These are phyloP conservation scores for Vanessa atalanta DNA, from an alignment of 1,140 invertebrate species.

Conservation along the genomic window DNA sequence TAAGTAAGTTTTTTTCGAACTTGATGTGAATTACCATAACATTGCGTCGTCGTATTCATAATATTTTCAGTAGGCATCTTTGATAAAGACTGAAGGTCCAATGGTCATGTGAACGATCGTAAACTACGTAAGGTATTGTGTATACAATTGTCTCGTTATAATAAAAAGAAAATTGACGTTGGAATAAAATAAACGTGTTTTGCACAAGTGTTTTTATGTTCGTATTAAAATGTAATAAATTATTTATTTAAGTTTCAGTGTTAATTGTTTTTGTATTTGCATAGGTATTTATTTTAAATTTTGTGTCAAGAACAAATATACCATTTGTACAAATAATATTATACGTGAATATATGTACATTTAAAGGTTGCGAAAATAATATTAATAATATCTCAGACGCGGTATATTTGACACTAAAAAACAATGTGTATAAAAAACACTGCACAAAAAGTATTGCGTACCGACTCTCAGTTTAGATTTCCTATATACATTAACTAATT, in stretches of 20 bases:
- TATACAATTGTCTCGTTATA: not conserved
- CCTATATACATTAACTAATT: conserved; percentile 10
- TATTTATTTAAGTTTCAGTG: not conserved
- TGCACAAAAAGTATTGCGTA: not conserved
- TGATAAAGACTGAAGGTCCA: not conserved
- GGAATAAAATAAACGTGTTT: conserved; percentile 22
- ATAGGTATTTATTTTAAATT: conserved; percentile 23
- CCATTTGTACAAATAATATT: conserved; percentile 35
- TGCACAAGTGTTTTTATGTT: conserved; percentile 15
- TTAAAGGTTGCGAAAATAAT: conserved; percentile 5
- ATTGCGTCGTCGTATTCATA: not conserved
- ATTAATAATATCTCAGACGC: not conserved
- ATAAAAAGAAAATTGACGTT: not conserved
- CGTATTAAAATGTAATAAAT: not conserved
- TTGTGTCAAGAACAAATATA: conserved; percentile 36
- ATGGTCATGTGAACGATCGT: not conserved
- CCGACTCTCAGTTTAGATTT: conserved; percentile 5
- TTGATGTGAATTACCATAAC: not conserved
- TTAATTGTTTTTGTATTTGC: not conserved
- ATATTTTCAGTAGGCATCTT: not conserved
- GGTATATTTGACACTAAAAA: not conserved
- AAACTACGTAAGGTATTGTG: not conserved
- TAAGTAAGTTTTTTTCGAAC: not conserved
- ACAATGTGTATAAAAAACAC: not conserved
- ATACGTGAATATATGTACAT: not conserved